phyloP scores from a whole-genome alignment of 2,113 vertebrate genomes.

The Arenaria interpres region DNA sequence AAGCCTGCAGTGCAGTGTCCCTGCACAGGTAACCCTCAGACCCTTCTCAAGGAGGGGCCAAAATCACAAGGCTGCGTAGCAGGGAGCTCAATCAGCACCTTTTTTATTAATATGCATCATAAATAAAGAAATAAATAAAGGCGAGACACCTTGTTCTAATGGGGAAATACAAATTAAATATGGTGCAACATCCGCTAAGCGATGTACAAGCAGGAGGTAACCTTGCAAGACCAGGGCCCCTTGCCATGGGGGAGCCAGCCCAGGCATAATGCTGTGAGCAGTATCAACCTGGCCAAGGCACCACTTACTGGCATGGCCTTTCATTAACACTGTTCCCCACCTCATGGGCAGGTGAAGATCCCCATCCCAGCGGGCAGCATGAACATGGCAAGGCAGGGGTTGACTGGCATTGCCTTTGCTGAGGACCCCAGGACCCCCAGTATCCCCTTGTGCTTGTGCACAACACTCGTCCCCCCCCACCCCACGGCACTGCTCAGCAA shows the following conservation, averaged over 20 bases:
- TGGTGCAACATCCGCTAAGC: slow-evolving; percentile 44
- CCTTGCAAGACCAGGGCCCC: slow-evolving; percentile 31
- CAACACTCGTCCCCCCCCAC: neutral
- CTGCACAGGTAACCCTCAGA: neutral
- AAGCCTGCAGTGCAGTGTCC: neutral
- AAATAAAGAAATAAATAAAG: slow-evolving; percentile 88
- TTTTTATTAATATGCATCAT: neutral
- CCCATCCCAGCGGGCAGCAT: neutral
- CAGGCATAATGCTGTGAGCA: neutral
- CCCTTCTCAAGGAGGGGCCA: neutral
- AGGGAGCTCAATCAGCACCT: neutral
- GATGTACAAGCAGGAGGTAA: slow-evolving; percentile 66
- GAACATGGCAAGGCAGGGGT: neutral
- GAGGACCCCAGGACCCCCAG: neutral
- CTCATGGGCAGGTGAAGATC: neutral
- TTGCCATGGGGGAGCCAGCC: slow-evolving; percentile 27
- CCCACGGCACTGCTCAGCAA: neutral
- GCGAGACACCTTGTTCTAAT: slow-evolving; percentile 57
- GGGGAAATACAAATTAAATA: slow-evolving; percentile 66
- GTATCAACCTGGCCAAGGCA: neutral
- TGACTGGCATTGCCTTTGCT: neutral
- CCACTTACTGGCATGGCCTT: neutral
- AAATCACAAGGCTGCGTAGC: neutral
- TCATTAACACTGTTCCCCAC: neutral
- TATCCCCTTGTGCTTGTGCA: neutral